Percentiles rank a stretch among this genome's conserved stretches.
Conservation (phyloP, 2,113 vertebrate species). For the Pomatorhinus ruficollis region DNA sequence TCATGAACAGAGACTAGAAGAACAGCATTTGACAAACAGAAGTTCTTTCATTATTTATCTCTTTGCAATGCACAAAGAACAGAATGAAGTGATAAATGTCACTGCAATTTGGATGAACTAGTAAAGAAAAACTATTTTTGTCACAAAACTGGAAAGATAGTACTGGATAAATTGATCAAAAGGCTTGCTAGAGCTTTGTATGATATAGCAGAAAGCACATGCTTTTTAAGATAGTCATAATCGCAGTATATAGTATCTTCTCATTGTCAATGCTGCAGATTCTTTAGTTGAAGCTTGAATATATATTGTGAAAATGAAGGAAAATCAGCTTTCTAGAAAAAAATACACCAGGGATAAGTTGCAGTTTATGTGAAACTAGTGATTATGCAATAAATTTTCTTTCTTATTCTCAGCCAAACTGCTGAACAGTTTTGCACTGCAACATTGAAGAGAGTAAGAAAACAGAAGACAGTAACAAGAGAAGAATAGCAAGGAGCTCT, state of each 20-base stretch:
- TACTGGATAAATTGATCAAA: not conserved
- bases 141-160: not conserved
- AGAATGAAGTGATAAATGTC: slow-evolving; percentile 22
- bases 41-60: slow-evolving; percentile 12
- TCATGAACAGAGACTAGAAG: not conserved
- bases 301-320: not conserved
- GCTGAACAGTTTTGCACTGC: not conserved
- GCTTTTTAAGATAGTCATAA: not conserved
- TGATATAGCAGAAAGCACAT: not conserved
- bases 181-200: not conserved
- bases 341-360: not conserved
- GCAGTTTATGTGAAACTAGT: not conserved
- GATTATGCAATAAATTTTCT: not conserved
- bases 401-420: not conserved
- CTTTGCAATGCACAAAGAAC: slow-evolving; percentile 6
- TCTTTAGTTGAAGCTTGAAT: not conserved
- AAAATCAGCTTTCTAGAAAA: not conserved
- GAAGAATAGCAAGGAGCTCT: not conserved
- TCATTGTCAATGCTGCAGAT: not conserved
- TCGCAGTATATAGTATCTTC: not conserved
- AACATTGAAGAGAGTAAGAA: not conserved
- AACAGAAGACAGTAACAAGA: not conserved
- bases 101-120: not conserved
- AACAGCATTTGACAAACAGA: not conserved
- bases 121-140: slow-evolving; percentile 23